Percentiles rank a stretch among this genome's conserved stretches.
These are phyloP conservation scores for Coptotermes formosanus DNA, from an alignment of 1,140 invertebrate genomes.

Conservation along the genomic window DNA sequence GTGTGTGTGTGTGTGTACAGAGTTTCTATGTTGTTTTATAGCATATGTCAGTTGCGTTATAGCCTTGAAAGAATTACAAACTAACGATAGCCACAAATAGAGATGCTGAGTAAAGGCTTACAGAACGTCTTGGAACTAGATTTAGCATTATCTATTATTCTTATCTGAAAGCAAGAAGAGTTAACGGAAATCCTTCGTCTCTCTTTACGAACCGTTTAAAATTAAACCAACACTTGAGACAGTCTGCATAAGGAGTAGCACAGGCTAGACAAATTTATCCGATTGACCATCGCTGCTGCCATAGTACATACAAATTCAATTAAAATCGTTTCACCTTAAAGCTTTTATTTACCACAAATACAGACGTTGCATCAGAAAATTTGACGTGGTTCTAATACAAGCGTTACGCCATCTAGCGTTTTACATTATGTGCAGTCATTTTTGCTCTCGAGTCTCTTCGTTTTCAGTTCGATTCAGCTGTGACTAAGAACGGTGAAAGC, in stretches of 20 bases:
- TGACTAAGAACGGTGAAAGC: neutral
- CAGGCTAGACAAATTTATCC: neutral
- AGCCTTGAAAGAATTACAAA: no score
- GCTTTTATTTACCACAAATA: no score
- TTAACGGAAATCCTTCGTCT: neutral
- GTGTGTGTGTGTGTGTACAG: no score
- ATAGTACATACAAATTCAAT: neutral
- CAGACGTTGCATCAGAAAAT: no score
- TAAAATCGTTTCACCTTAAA: neutral
- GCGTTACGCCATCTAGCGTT: neutral
- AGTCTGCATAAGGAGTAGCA: neutral
- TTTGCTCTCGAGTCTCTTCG: neutral
- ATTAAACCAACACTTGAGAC: neutral
- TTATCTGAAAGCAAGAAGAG: neutral
- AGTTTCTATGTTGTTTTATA: no score
- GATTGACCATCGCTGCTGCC: neutral
- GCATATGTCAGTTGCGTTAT: no score
- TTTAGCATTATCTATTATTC: neutral
- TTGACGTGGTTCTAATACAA: neutral
- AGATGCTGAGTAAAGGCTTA: neutral
- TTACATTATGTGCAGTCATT: neutral
- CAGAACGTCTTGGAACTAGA: neutral
- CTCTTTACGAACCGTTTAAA: neutral
- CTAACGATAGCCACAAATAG: neutral
- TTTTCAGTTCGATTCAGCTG: neutral